phyloP scores from a whole-genome alignment of 2,888 invertebrate genomes.

The Cactoblastis cactorum region DNA sequence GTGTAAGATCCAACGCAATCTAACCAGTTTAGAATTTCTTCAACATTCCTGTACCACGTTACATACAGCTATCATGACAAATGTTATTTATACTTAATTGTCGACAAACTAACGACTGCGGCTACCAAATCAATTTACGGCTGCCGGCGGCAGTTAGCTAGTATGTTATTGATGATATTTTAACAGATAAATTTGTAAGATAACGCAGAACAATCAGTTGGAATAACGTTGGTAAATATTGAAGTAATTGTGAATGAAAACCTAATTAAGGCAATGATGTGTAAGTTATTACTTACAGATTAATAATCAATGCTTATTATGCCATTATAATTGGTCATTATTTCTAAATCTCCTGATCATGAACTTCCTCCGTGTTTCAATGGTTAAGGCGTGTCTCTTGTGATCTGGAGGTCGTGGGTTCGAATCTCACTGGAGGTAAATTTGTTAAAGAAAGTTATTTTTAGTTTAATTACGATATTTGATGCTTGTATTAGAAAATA shows the following conservation, averaged over 20 bases:
- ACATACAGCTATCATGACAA: constrained; percentile 10
- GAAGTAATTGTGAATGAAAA: neutral
- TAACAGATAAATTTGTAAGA: constrained; percentile 11
- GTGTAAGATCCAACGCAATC: constrained; percentile 3
- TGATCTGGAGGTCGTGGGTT: too few relatives aligned
- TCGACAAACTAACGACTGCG: neutral
- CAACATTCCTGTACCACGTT: constrained; percentile 16
- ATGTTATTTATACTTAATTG: constrained; percentile 14
- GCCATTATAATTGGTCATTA: neutral
- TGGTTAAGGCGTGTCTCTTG: too few relatives aligned
- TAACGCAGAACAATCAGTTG: constrained; percentile 6
- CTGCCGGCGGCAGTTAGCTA: neutral
- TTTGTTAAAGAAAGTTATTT: too few relatives aligned
- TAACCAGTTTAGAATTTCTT: constrained; percentile 21
- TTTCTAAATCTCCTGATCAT: neutral
- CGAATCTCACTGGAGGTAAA: too few relatives aligned
- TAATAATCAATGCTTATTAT: neutral
- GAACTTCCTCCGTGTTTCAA: too few relatives aligned
- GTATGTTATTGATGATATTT: neutral
- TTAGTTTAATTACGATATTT: too few relatives aligned
- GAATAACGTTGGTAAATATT: neutral
- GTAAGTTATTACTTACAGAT: constrained; percentile 13
- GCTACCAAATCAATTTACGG: constrained; percentile 11
- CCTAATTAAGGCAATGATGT: constrained; percentile 18
- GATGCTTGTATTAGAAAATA: too few relatives aligned